Evolutionary conservation across 2,113 vertebrate species (phyloP).

Genomic region (Phaetusa simplex): DNA sequence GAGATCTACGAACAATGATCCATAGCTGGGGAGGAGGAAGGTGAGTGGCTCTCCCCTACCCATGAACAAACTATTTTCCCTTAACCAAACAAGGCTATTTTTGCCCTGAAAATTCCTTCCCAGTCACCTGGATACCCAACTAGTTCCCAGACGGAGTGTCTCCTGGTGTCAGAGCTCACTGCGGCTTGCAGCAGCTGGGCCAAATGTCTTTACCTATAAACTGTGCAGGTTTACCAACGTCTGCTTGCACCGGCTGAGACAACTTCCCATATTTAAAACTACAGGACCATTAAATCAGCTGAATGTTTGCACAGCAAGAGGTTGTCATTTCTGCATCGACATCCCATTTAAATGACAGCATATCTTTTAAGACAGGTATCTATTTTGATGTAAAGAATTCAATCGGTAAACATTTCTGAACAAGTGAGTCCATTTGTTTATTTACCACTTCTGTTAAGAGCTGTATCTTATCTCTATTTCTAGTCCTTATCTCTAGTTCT

Average conservation of each 20-base stretch:
- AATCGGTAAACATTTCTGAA: neutral
- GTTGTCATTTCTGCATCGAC: neutral
- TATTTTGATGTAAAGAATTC: neutral
- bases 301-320: neutral
- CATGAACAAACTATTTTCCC: neutral
- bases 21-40: rapidly evolving
- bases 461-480: neutral
- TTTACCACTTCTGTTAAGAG: neutral
- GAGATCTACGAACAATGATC: neutral
- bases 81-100: neutral
- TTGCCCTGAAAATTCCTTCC: neutral
- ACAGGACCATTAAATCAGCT: neutral
- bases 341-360: neutral
- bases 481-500: neutral
- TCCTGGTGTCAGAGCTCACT: neutral
- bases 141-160: neutral
- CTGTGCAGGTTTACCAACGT: neutral
- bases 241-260: neutral
- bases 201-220: neutral
- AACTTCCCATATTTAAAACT: neutral
- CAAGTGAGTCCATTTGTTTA: neutral
- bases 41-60: neutral
- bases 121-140: neutral
- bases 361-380: neutral
- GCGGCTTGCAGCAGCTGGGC: neutral